Percentiles rank a stretch among this genome's conserved stretches.
Evolutionary conservation across 1,140 invertebrate genomes (phyloP).

Genomic region (Calliphora vicina): DNA sequence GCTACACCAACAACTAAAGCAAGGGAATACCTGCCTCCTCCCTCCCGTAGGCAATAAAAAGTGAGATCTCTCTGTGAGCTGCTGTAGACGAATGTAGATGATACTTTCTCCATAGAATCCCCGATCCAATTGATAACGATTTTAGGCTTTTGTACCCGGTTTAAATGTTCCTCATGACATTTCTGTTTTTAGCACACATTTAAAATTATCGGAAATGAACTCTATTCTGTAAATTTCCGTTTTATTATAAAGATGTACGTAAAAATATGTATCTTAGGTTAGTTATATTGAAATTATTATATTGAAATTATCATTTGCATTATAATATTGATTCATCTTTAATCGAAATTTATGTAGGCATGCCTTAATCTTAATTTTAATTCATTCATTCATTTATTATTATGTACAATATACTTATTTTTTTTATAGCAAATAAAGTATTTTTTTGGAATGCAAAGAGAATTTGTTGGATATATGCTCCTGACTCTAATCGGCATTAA

Average conservation of each 20-base stretch:
- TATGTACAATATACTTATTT: conserved; percentile 22
- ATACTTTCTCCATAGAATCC: background rate
- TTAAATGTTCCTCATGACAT: background rate
- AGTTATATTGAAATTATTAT: background rate
- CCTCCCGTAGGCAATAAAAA: background rate
- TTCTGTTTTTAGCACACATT: conserved; percentile 6
- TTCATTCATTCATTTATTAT: background rate
- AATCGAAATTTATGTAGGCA: conserved; percentile 16
- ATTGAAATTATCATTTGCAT: background rate
- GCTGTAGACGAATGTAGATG: background rate
- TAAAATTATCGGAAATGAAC: background rate
- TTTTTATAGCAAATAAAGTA: conserved; percentile 25
- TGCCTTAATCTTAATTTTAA: conserved; percentile 18
- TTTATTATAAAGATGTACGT: background rate
- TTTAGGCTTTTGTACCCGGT: conserved; percentile 26
- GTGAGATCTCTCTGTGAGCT: background rate
- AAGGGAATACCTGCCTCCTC: conserved; percentile 66
- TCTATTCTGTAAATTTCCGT: background rate
- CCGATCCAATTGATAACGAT: background rate
- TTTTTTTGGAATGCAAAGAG: conserved; percentile 20
- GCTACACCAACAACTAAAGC: conserved; percentile 62
- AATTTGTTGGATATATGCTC: too few species aligned
- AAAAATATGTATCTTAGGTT: conserved; percentile 1
- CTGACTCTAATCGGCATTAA: too few species aligned
- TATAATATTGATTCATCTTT: background rate